Conservation (phyloP, 1,140 invertebrate genomes). For the Plutomurus gul region DNA sequence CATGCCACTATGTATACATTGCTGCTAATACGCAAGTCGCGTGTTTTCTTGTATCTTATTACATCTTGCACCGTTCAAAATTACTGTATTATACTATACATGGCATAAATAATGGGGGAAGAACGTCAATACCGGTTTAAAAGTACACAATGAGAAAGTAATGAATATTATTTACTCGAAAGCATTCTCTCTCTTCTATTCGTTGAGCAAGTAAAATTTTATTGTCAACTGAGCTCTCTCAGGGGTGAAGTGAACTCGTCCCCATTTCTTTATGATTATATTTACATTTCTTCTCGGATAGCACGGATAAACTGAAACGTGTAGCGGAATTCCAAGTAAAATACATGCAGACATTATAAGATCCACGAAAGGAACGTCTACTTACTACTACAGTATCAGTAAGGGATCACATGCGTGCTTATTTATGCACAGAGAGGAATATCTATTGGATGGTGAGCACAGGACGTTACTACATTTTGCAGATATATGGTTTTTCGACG, state of each 20-base stretch:
- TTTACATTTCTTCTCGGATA: neutral
- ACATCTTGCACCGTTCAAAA: neutral
- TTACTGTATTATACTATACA: neutral
- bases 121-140: neutral
- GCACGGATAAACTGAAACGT: neutral
- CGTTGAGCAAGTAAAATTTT: neutral
- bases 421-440: neutral
- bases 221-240: neutral
- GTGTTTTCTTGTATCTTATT: neutral
- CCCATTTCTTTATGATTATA: slow-evolving; percentile 1
- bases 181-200: no score
- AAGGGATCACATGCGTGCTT: no score
- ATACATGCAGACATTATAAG: neutral
- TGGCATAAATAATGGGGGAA: neutral
- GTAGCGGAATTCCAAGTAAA: neutral
- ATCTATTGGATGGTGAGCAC: neutral
- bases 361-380: no score
- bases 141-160: neutral
- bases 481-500: no score
- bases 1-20: neutral
- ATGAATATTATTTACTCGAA: neutral
- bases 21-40: neutral
- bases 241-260: neutral
- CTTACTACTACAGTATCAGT: no score
- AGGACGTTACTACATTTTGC: no score